A percentile compares a stretch with the other conserved stretches of the same genome.
Evolutionary conservation across 1,140 invertebrate genomes (phyloP).

Genomic region (Nixonia krombeini): DNA sequence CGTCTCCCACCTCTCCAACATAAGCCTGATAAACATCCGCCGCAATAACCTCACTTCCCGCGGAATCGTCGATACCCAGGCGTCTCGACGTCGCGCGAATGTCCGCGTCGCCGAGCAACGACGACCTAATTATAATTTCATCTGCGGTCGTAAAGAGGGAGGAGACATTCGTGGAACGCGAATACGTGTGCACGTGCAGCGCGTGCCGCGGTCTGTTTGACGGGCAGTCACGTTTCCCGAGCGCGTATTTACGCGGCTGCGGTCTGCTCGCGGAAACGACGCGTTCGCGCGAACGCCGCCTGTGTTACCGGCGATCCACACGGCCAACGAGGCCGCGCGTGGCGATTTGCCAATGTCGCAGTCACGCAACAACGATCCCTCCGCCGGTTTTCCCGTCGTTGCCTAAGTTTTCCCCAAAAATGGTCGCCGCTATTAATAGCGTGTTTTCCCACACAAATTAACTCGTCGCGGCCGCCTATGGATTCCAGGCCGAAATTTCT

Average conservation of each 20-base stretch:
- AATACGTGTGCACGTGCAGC: slow-evolving; percentile 56
- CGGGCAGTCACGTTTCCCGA: slow-evolving; percentile 63
- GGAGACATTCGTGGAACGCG: slow-evolving; percentile 38
- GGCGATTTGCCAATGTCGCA: slow-evolving; percentile 39
- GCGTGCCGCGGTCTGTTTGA: slow-evolving; percentile 59
- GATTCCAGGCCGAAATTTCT: slow-evolving; percentile 44
- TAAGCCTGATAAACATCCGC: no score
- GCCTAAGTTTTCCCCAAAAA: no score
- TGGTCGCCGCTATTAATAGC: no score
- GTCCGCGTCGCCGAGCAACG: slow-evolving; percentile 21
- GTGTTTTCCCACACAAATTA: no score
- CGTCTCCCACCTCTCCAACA: no score
- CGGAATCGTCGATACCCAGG: slow-evolving; percentile 39
- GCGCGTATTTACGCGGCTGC: slow-evolving; percentile 6
- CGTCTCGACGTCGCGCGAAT: slow-evolving; percentile 33
- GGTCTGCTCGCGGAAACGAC: slow-evolving; percentile 30
- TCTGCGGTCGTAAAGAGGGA: slow-evolving; percentile 41
- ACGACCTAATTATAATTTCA: slow-evolving; percentile 64
- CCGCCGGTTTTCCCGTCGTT: no score
- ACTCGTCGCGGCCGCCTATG: no score
- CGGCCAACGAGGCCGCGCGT: slow-evolving; percentile 11
- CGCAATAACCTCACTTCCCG: no score
- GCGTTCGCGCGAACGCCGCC: slow-evolving; percentile 13
- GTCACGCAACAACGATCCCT: no score
- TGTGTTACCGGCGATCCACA: slow-evolving; percentile 11